Base-by-base conservation (phyloP, 2,797 vertebrate genomes). In the Chromobotia macracanthus region DNA sequence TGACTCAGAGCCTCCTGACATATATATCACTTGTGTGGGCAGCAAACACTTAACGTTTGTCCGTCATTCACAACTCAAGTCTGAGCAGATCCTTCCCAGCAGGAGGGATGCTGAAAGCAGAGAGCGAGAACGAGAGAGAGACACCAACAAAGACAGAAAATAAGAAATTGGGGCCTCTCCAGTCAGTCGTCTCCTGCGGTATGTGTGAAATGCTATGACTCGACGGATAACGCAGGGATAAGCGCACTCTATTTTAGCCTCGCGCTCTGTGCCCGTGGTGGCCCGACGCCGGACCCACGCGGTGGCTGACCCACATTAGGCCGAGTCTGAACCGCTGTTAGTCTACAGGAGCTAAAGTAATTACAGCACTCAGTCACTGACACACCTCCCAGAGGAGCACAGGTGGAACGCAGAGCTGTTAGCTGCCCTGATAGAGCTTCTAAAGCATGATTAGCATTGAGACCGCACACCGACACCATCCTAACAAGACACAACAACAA, bases 191-290 rank as follows among this genome's bases (percentile, higher is more conserved):
- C 35, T 84, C 72, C 51, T 69, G 74, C 90, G 89, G 86, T 89
- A 90, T 91, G 90, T 92, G 87, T 86, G 87, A 89, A 90, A 92
- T 90, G 89, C 88, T 90, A 89, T 92, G 90, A 90, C 89, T 83
- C 83, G 85, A 89, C 86, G 72, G 89, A 88, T 89, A 87, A 85
- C 87, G 82, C 82, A 76, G 86, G 86, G 86, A 88, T 87, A 84
- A 89, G 88, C 87, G 74, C 77, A n/a, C 83, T 85, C 89, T 91
- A 88, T 91, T 92, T 92, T 91, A 89, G 86, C 77, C 84, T 81
- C 76, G 83, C 75, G 86, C 86, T 90, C 81, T 81, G 84, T 86
- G 80, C 88, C 89, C 50, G 50, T 64, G 58, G 83, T 82, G 81
- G 38, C 78, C 65, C 75, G 19, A 51, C 48, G 65, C 46, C 12